A percentile compares a stretch with the other conserved stretches of the same genome.
Conservation (phyloP, 1,140 invertebrate species). For the Drosophila sturtevanti region DNA sequence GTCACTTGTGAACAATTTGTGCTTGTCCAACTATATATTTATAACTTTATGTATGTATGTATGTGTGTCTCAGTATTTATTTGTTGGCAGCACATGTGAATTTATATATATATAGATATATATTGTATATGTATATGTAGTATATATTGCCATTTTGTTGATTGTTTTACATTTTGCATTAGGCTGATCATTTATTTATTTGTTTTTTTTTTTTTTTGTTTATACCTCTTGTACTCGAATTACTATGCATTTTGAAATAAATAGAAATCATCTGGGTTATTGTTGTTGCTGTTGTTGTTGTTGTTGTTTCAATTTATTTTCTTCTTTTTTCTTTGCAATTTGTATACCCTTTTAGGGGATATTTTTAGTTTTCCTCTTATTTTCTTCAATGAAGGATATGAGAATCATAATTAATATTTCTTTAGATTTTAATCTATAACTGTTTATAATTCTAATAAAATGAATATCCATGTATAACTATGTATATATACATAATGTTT, state of each 20-base stretch:
- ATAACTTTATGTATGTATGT: neutral
- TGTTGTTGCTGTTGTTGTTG: too few relatives aligned
- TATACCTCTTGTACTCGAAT: constrained; percentile 10
- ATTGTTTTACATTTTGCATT: constrained; percentile 54
- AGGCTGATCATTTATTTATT: constrained; percentile 32
- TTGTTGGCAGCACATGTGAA: constrained; percentile 30
- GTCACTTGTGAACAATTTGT: constrained; percentile 1
- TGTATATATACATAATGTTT: too few relatives aligned
- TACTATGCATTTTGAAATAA: constrained; percentile 51
- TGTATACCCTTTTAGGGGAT: too few relatives aligned
- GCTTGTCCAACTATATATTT: neutral
- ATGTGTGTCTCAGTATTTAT: neutral
- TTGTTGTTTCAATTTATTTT: constrained; percentile 1
- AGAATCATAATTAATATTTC: too few relatives aligned
- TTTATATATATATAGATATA: neutral
- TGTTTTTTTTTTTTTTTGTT: constrained; percentile 39
- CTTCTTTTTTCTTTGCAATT: neutral
- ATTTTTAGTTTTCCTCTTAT: too few relatives aligned
- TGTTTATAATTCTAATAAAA: too few relatives aligned
- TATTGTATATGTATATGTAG: too few relatives aligned
- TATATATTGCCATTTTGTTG: constrained; percentile 30
- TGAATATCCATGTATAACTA: too few relatives aligned
- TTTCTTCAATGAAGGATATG: too few relatives aligned
- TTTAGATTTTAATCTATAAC: too few relatives aligned
- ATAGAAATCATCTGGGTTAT: constrained; percentile 49